Conservation (phyloP, 2,888 invertebrate genomes). For the Drosophila suboccidentalis region DNA sequence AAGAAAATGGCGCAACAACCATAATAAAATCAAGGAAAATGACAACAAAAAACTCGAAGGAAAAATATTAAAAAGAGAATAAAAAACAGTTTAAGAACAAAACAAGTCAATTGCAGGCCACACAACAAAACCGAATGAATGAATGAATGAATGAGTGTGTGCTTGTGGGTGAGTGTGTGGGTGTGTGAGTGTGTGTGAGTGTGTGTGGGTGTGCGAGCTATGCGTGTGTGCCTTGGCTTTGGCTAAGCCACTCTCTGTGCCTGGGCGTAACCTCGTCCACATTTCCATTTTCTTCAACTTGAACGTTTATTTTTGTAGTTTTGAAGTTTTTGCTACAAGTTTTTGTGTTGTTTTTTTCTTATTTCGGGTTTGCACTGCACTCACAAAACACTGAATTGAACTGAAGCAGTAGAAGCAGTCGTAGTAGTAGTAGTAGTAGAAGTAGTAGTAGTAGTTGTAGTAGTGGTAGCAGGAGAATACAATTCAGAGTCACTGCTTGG, state of each 20-base stretch:
- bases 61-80: conserved; percentile 15
- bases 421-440: conserved; percentile 11
- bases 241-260: background rate
- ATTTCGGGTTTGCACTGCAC: conserved; percentile 33
- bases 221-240: background rate
- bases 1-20: conserved; percentile 56
- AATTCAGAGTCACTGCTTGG: background rate
- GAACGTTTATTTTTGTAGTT: conserved; percentile 9
- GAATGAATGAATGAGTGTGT: conserved; percentile 4
- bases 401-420: conserved; percentile 9
- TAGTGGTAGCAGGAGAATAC: conserved; percentile 7
- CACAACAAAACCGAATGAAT: conserved; percentile 15
- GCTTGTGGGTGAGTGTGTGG: conserved; percentile 11
- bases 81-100: conserved; percentile 63
- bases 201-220: background rate
- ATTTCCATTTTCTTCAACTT: conserved; percentile 24
- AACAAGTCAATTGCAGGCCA: conserved; percentile 70
- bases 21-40: conserved; percentile 26
- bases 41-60: conserved; percentile 16
- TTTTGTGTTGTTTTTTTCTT: conserved; percentile 11
- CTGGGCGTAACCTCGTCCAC: conserved; percentile 29
- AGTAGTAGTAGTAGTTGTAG: conserved; percentile 15
- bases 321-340: conserved; percentile 16
- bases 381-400: conserved; percentile 36
- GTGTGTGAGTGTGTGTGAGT: conserved; percentile 6